Percentiles rank a stretch among this genome's conserved stretches.
These are phyloP conservation scores for Pelobates cultripes DNA, from an alignment of 2,797 vertebrate genomes.

Conservation along the genomic window DNA sequence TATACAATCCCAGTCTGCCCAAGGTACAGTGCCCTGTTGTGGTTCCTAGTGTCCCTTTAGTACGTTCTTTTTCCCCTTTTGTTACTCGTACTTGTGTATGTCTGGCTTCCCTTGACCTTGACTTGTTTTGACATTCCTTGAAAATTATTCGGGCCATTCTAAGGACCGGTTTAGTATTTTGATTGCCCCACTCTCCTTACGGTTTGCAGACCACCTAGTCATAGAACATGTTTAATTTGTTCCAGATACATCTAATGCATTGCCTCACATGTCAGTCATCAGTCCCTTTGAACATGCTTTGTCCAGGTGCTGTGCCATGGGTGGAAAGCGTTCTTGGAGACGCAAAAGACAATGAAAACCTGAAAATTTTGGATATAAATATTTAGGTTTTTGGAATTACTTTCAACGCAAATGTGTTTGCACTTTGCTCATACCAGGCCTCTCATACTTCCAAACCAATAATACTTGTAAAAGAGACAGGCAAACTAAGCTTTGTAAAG, in stretches of 20 bases:
- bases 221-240: conserved; percentile 31
- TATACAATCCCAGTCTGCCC: too few species aligned
- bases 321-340: conserved; percentile 3
- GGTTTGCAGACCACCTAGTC: conserved; percentile 33
- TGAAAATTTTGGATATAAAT: conserved; percentile 11
- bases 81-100: too few species aligned
- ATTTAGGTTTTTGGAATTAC: conserved; percentile 35
- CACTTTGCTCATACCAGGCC: conserved; percentile 29
- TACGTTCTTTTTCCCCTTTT: too few species aligned
- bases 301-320: conserved; percentile 34
- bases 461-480: not conserved
- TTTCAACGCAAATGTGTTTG: conserved; percentile 37
- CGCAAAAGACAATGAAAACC: conserved; percentile 18
- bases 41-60: too few species aligned
- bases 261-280: conserved; percentile 8
- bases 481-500: not conserved
- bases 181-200: not conserved
- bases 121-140: too few species aligned
- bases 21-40: too few species aligned
- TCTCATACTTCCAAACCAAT: not conserved
- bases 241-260: conserved; percentile 25
- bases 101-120: too few species aligned
- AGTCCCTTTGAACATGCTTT: conserved; percentile 14
- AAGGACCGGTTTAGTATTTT: too few species aligned
- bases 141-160: too few species aligned